A percentile compares a stretch with the other conserved stretches of the same genome.
phyloP scores from a whole-genome alignment of 2,113 vertebrate species.

The Heteronetta atricapilla region DNA sequence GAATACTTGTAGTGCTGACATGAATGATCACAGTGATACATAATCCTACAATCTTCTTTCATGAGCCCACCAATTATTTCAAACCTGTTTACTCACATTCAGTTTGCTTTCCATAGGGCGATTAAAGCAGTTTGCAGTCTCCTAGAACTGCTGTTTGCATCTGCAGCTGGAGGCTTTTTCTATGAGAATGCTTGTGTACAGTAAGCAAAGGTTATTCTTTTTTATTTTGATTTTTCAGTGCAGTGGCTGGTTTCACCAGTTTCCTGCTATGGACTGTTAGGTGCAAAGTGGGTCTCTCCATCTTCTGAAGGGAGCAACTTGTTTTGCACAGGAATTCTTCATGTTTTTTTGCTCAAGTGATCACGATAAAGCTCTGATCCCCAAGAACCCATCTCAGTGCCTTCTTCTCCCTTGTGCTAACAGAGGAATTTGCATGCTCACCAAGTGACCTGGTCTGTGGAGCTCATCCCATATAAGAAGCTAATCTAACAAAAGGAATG shows the following conservation, averaged over 20 bases:
- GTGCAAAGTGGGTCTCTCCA: neutral
- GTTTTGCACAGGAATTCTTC: neutral
- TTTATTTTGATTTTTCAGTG: neutral
- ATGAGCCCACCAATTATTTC: neutral
- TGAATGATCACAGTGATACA: neutral
- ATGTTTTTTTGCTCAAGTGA: neutral
- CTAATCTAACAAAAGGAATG: neutral
- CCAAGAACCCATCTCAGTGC: neutral
- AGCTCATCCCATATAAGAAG: neutral
- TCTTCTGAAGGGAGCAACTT: neutral
- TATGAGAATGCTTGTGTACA: neutral
- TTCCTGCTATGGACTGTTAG: neutral
- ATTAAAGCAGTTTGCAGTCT: neutral
- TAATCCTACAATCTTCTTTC: neutral
- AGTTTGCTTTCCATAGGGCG: neutral
- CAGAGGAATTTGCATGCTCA: neutral
- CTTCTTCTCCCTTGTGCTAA: neutral
- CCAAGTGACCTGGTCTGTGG: neutral
- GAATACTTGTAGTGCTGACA: neutral
- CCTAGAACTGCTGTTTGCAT: neutral
- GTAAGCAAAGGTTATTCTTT: neutral
- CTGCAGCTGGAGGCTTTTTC: neutral
- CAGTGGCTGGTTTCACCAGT: neutral
- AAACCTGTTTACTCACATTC: accelerated
- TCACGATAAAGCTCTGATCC: neutral